Conservation (phyloP, 2,113 vertebrate genomes). For the Microcebus griseorufus region DNA sequence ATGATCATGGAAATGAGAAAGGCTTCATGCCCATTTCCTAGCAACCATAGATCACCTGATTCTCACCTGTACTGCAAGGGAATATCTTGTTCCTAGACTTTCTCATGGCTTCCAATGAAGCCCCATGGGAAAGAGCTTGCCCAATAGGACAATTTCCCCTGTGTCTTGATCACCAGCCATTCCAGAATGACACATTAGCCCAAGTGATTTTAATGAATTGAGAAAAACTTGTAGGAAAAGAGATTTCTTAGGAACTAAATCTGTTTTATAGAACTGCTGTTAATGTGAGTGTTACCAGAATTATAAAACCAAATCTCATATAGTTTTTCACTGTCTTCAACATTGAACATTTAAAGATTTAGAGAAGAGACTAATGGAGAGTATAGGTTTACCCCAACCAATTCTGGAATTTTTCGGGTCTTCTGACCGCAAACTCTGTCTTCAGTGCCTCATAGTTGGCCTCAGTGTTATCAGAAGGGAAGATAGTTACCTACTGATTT, state of each 20-base stretch:
- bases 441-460: neutral
- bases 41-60: neutral
- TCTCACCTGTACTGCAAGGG: neutral
- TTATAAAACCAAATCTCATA: neutral
- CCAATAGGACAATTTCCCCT: neutral
- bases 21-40: neutral
- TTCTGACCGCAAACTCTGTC: neutral
- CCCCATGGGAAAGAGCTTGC: neutral
- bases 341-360: neutral
- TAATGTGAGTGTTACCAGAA: neutral
- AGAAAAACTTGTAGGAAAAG: neutral
- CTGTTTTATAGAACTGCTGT: neutral
- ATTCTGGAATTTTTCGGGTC: neutral
- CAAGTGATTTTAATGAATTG: neutral
- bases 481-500: neutral
- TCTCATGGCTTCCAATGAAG: fast-evolving
- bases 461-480: neutral
- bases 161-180: neutral
- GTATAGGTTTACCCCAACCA: neutral
- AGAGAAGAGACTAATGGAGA: neutral
- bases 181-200: neutral
- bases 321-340: neutral
- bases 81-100: neutral
- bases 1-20: neutral
- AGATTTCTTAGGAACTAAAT: neutral